A percentile compares a stretch with the other conserved stretches of the same genome.
These are phyloP conservation scores for Pao palembangensis DNA, from an alignment of 2,113 vertebrate species.

Conservation along the genomic window DNA sequence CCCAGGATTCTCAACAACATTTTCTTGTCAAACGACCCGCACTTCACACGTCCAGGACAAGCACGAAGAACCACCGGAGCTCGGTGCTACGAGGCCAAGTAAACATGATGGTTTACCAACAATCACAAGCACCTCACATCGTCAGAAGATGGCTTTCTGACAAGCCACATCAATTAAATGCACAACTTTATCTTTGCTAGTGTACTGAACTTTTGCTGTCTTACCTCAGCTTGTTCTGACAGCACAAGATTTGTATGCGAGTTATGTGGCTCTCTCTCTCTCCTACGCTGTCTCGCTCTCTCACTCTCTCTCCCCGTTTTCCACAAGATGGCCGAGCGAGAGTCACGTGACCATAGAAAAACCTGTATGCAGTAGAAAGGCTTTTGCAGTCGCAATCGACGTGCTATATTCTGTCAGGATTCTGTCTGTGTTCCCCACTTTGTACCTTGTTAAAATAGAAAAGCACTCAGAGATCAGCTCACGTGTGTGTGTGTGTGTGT, in stretches of 20 bases:
- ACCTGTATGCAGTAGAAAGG: conserved; percentile 51
- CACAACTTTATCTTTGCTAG: conserved; percentile 17
- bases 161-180: conserved; percentile 23
- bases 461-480: no score
- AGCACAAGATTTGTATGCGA: conserved; percentile 78
- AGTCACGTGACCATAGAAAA: conserved; percentile 74
- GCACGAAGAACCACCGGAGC: conserved; percentile 39
- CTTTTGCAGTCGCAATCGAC: background rate
- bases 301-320: conserved; percentile 59
- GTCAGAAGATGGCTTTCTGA: conserved; percentile 14
- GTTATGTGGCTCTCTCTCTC: conserved; percentile 53
- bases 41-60: conserved; percentile 4
- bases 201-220: conserved; percentile 67
- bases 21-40: conserved; percentile 38
- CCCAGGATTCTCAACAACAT: conserved; percentile 35
- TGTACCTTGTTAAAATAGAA: no score
- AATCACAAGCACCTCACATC: conserved; percentile 17
- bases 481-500: no score
- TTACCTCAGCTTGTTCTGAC: conserved; percentile 81
- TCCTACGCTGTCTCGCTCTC: conserved; percentile 7
- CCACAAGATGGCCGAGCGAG: conserved; percentile 80
- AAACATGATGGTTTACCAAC: conserved; percentile 62
- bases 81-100: conserved; percentile 68
- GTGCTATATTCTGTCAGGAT: background rate
- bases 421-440: no score